Evolutionary conservation across 2,797 vertebrate species (phyloP).

Genomic region (Peromyscus melanophrys): DNA sequence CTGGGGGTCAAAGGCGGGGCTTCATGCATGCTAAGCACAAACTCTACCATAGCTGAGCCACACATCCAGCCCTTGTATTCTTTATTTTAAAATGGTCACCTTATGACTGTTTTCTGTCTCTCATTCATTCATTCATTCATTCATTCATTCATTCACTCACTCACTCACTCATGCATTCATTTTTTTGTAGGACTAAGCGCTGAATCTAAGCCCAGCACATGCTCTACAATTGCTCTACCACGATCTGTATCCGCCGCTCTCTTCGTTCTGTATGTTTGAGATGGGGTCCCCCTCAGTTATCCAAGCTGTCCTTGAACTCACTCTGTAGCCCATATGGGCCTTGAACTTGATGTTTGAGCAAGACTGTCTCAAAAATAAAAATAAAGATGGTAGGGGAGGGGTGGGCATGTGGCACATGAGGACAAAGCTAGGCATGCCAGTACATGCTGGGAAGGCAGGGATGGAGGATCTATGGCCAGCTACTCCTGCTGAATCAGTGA

Average conservation of each 20-base stretch:
- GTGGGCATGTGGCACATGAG: not conserved
- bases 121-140: too few species aligned
- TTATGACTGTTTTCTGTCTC: not conserved
- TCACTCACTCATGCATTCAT: not conserved
- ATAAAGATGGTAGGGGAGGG: not conserved
- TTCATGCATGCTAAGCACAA: too few species aligned
- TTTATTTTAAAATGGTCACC: not conserved
- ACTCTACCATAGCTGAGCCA: not conserved
- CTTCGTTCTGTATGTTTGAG: not conserved
- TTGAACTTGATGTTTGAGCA: not conserved
- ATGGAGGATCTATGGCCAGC: too few species aligned
- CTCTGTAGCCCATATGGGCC: not conserved
- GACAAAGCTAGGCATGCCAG: not conserved
- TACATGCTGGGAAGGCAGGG: too few species aligned
- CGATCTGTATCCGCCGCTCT: not conserved
- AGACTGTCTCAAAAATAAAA: not conserved
- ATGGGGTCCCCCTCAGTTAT: not conserved
- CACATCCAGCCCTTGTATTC: not conserved
- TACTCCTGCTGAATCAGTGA: too few species aligned
- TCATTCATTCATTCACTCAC: not conserved
- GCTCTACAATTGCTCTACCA: not conserved
- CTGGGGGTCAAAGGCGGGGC: not conserved
- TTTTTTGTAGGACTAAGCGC: not conserved
- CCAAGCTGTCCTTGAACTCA: not conserved
- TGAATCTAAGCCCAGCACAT: not conserved